Evolutionary conservation across 1,140 invertebrate species (phyloP), one percentile per base, ranked within the genome.

Genomic region (Nephotettix cincticeps): DNA sequence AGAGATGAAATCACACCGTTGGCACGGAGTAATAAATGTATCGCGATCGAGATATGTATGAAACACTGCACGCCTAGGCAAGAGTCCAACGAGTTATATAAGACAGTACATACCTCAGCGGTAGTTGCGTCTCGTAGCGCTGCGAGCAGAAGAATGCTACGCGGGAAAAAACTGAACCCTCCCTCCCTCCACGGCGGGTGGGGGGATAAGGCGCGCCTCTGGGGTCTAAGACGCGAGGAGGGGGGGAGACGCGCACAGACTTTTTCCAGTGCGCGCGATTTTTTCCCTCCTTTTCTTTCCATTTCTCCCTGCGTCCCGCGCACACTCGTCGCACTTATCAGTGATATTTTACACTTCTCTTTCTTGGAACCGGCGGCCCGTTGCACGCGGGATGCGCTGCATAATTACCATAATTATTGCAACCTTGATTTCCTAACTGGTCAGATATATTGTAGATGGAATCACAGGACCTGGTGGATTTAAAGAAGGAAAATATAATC

Each of bases 271-370:
- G 64, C 64, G 36, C 36, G 36, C 64, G 64, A 45, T 67, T 45
- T 43, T 67, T 67, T 67, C 64, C 64, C 64, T 67, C 36, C 64
- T 67, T 67, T 67, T 67, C 27, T 61, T 61, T 61, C 23, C 56
- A 14, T 61, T 28, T 61, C 56, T 13, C 56, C 23, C 13, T 25
- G 47, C 47, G 36, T 17, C 6, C 47, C 6, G 21, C 54, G 28
- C 21, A 58, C 23, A 21, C 28, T 25, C 47, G 2, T 1, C n/a
- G 14, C 54, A 25, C 28, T 58, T 21, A 58, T 58, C 32, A n/a
- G 32, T 14, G 23, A 21, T 21, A 25, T 14, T 58, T 25, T 25
- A 58, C 28, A 28, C 21, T 23, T 11, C 47, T 54, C 11, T 6
- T 25, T 28, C 21, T 58, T 14, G 47, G 54, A n/a, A 58, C 19